phyloP scores from a whole-genome alignment of 2,888 invertebrate species.

The Gibbula magus region DNA sequence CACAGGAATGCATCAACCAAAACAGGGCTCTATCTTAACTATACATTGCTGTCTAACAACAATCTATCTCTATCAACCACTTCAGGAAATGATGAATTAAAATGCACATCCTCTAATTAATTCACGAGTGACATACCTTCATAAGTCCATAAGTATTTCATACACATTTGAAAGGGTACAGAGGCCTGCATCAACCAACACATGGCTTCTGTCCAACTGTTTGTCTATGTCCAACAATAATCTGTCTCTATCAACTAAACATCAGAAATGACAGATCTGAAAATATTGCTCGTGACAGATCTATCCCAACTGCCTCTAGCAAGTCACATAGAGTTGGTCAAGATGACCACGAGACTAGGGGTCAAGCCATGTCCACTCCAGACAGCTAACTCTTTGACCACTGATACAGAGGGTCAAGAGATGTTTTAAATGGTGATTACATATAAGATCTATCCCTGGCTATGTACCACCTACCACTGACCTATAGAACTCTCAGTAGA shows the following conservation, averaged over 20 bases:
- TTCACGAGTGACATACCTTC: not conserved
- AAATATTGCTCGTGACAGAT: not conserved
- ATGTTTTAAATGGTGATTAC: too few species aligned
- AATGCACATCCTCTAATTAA: too few species aligned
- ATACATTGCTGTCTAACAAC: too few species aligned
- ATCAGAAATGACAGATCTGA: not conserved
- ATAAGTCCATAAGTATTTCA: not conserved
- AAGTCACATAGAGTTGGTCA: not conserved
- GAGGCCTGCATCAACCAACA: not conserved
- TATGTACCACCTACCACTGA: too few species aligned
- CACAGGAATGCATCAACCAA: too few species aligned
- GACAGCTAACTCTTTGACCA: not conserved
- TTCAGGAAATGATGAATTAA: too few species aligned
- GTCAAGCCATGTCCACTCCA: not conserved
- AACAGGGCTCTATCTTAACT: too few species aligned
- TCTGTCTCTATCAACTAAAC: not conserved
- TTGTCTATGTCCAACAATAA: not conserved
- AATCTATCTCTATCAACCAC: too few species aligned
- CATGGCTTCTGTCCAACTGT: not conserved
- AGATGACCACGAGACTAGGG: slow-evolving; percentile 2
- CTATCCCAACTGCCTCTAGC: slow-evolving; percentile 1
- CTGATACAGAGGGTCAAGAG: not conserved
- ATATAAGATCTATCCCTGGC: too few species aligned
- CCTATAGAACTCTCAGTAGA: too few species aligned
- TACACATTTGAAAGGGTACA: not conserved